Conservation (phyloP, 2,888 invertebrate species). For the Sisyra nigra region DNA sequence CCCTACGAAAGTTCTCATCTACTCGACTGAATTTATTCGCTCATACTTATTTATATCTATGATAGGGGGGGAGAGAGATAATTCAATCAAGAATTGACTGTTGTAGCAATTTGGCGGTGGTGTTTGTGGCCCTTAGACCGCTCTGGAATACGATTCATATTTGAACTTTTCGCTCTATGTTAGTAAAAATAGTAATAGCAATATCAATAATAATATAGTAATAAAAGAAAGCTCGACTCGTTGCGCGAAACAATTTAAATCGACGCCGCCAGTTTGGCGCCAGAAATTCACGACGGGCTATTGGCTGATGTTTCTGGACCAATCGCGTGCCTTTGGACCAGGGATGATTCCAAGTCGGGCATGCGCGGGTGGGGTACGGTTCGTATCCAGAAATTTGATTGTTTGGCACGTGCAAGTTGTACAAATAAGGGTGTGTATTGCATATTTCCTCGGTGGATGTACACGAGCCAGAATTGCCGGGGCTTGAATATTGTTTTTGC, state of each 20-base stretch:
- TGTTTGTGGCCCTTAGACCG: no score
- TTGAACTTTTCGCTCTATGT: not conserved
- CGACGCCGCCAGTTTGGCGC: constrained; percentile 26
- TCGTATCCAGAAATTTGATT: not conserved
- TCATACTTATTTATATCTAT: no score
- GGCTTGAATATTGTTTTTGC: constrained; percentile 4
- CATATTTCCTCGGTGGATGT: not conserved
- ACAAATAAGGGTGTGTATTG: constrained; percentile 5
- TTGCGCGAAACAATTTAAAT: constrained; percentile 4
- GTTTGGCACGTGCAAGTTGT: not conserved
- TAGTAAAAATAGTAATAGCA: no score
- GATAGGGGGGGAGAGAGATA: no score
- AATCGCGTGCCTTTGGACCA: not conserved
- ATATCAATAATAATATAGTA: no score
- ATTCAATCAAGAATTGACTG: no score
- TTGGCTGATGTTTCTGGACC: not conserved
- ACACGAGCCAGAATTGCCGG: not conserved
- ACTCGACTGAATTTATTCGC: not conserved
- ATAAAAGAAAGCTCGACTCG: no score
- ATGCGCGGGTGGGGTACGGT: not conserved
- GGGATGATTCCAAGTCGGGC: not conserved
- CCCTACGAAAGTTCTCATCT: not conserved
- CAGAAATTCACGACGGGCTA: constrained; percentile 10
- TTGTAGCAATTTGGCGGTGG: no score
- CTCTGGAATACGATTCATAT: not conserved